Conservation (phyloP, 1,140 invertebrate species). For the Steinernema feltiae region DNA sequence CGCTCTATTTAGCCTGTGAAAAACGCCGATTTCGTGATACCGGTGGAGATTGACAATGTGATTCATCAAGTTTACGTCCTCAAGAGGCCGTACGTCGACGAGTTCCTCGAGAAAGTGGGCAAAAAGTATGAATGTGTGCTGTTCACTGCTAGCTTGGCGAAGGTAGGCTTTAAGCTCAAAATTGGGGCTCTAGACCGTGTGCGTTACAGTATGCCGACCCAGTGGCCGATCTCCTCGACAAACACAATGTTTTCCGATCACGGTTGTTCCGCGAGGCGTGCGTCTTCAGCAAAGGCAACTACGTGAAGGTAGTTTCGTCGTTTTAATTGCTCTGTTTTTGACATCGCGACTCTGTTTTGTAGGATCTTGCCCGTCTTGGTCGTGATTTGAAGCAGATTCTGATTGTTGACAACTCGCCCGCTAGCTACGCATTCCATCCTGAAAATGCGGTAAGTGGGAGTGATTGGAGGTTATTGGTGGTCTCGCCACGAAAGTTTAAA, state of each 20-base stretch:
- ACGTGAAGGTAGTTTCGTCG: constrained; percentile 78
- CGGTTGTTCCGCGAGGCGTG: constrained; percentile 97
- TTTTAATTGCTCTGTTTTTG: too few species aligned
- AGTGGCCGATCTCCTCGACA: constrained; percentile 93
- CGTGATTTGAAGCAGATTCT: constrained; percentile 90
- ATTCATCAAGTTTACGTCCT: constrained; percentile 98
- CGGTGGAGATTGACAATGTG: constrained; percentile 97
- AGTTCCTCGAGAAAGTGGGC: constrained; percentile 94
- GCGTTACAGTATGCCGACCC: constrained; percentile 99
- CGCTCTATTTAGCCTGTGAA: constrained; percentile 85
- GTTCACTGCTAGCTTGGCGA: constrained; percentile 96
- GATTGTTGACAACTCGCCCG: constrained; percentile 98
- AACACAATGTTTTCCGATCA: constrained; percentile 81
- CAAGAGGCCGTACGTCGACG: constrained; percentile 97
- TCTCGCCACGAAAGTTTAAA: too few species aligned
- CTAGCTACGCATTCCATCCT: constrained; percentile 99
- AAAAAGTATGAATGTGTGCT: constrained; percentile 97
- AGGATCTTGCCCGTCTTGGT: constrained; percentile 91
- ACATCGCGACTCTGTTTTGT: constrained; percentile 39
- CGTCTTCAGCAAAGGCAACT: constrained; percentile 98
- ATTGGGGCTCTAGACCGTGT: too few species aligned
- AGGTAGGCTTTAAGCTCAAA: too few species aligned
- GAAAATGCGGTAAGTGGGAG: constrained; percentile 94
- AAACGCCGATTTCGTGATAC: constrained; percentile 99
- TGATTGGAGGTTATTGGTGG: too few species aligned